Evolutionary conservation across 2,888 invertebrate species (phyloP).

Genomic region (Diaprepes abbreviatus): DNA sequence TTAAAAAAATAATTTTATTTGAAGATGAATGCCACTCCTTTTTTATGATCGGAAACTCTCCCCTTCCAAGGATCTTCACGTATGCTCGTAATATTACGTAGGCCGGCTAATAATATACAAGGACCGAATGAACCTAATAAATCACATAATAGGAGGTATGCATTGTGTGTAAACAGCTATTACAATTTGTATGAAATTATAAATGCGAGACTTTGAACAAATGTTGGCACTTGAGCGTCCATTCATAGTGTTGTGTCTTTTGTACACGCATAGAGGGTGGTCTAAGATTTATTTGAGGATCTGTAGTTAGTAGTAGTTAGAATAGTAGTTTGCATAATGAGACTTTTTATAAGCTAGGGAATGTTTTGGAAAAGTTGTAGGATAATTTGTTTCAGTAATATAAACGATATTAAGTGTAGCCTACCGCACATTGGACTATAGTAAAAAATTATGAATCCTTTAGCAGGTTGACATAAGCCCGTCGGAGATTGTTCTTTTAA

Average conservation of each 20-base stretch:
- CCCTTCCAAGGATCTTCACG: neutral
- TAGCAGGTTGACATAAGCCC: no score
- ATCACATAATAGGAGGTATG: conserved; percentile 51
- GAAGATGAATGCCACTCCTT: neutral
- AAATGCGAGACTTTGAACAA: conserved; percentile 53
- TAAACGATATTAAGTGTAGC: no score
- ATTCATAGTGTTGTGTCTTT: conserved; percentile 37
- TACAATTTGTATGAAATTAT: conserved; percentile 52
- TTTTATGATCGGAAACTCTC: neutral
- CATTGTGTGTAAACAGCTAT: conserved; percentile 56
- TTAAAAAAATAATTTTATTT: neutral
- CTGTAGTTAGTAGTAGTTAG: conserved; percentile 3
- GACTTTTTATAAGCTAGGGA: no score
- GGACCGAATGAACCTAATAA: conserved; percentile 38
- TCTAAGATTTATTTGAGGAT: conserved; percentile 22
- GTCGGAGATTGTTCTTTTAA: no score
- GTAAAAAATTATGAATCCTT: no score
- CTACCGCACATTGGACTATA: no score
- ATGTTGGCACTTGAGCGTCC: conserved; percentile 52
- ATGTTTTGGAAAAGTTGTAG: no score
- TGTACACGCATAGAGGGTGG: conserved; percentile 30
- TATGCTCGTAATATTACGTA: conserved; percentile 16
- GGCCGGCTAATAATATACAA: conserved; percentile 44
- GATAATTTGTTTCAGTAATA: no score
- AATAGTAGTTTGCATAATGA: conserved; percentile 16